Conservation (phyloP, 1,140 invertebrate species). For the Papilio glaucus region DNA sequence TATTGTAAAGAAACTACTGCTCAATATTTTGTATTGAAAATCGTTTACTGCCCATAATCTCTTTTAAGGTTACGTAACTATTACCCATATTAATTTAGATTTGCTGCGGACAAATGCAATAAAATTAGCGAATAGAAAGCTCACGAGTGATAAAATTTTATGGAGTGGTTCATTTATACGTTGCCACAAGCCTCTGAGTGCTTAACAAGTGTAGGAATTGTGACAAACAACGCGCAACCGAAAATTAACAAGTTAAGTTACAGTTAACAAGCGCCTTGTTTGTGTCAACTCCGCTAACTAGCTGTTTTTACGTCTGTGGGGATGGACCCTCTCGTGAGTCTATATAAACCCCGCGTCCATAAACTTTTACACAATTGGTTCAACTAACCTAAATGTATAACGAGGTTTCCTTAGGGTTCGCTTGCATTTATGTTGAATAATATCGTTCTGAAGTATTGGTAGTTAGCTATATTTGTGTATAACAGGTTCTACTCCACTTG, state of each 20-base stretch:
- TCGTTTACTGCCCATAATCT: no score
- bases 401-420: conserved; percentile 30
- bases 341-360: conserved; percentile 50
- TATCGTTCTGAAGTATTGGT: conserved; percentile 1
- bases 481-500: not conserved
- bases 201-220: conserved; percentile 53
- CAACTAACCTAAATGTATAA: conserved; percentile 42
- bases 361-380: conserved; percentile 58
- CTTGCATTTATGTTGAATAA: conserved; percentile 27
- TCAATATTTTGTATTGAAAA: conserved; percentile 25
- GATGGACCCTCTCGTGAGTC: conserved; percentile 55
- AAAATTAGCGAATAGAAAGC: not conserved
- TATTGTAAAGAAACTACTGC: conserved; percentile 24
- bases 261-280: conserved; percentile 77
- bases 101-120: not conserved
- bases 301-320: conserved; percentile 71
- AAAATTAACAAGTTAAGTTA: conserved; percentile 78
- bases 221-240: conserved; percentile 69
- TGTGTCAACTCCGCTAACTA: conserved; percentile 78
- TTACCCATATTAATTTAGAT: no score
- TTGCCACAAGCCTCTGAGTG: conserved; percentile 21
- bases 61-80: no score
- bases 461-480: not conserved
- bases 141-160: not conserved
- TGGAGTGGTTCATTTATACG: not conserved